phyloP scores from a whole-genome alignment of 2,797 vertebrate species.

The Tokudaia tokunoshimensis region DNA sequence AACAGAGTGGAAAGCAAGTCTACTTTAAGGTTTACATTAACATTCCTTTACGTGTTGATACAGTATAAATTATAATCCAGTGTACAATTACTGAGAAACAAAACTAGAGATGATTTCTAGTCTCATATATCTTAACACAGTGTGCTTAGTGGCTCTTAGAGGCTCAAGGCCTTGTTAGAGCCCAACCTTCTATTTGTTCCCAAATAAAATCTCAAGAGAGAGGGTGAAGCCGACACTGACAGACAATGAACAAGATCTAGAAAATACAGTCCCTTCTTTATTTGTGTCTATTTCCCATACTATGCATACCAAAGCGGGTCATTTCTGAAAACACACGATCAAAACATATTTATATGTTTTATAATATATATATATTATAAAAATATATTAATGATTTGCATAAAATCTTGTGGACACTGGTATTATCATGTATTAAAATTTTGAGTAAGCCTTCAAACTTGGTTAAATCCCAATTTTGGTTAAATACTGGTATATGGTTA shows the following conservation, averaged over 20 bases:
- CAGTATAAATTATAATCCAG: not conserved
- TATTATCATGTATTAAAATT: not conserved
- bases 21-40: conserved; percentile 57
- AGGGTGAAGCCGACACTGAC: not conserved
- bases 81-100: conserved; percentile 3
- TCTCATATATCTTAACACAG: conserved; percentile 12
- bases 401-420: conserved; percentile 1
- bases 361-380: not conserved
- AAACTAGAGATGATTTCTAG: not conserved
- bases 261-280: not conserved
- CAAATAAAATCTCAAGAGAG: conserved; percentile 43
- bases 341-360: not conserved
- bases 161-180: not conserved
- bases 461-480: conserved; percentile 15
- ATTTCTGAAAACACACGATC: not conserved
- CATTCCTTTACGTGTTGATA: not conserved
- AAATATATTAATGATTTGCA: conserved; percentile 6
- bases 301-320: conserved; percentile 11
- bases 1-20: conserved; percentile 28
- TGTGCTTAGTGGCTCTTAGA: not conserved
- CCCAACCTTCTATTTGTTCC: conserved; percentile 18
- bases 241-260: not conserved
- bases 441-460: conserved; percentile 54
- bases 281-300: not conserved
- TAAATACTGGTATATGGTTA: not conserved